phyloP scores from a whole-genome alignment of 2,888 invertebrate species.

The Tetragonisca angustula region DNA sequence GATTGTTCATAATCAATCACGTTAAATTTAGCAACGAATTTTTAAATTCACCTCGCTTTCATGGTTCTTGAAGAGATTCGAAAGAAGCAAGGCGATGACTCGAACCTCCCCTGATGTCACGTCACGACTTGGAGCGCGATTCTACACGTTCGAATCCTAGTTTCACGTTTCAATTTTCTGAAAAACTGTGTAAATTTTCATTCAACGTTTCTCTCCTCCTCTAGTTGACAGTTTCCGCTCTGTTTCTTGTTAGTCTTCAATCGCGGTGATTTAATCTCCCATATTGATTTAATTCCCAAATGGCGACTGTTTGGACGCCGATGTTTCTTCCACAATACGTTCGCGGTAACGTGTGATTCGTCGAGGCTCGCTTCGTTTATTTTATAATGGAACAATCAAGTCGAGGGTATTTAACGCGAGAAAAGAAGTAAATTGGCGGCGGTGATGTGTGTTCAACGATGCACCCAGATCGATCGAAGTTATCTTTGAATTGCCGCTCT shows the following conservation, averaged over 20 bases:
- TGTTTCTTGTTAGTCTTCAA: background rate
- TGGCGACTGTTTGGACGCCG: background rate
- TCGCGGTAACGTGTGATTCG: background rate
- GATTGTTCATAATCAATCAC: no score
- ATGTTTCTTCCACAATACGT: background rate
- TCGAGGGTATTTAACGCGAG: constrained; percentile 5
- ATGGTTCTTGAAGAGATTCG: no score
- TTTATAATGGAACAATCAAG: background rate
- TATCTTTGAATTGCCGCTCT: background rate
- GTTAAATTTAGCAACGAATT: no score
- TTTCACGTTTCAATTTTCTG: no score
- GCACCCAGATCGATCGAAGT: background rate
- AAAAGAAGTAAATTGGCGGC: background rate
- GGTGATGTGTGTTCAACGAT: constrained; percentile 1
- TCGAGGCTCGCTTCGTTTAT: background rate
- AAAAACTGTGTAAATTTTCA: no score
- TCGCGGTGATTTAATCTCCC: background rate
- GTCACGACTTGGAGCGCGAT: no score
- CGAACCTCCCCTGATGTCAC: no score
- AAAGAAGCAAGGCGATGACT: no score
- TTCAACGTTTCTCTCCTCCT: no score
- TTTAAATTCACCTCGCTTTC: no score
- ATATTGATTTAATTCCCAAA: background rate
- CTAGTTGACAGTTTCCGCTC: background rate
- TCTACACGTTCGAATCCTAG: no score